Evolutionary conservation across 2,113 vertebrate species (phyloP).

Genomic region (Tenebrosternarchus preto): DNA sequence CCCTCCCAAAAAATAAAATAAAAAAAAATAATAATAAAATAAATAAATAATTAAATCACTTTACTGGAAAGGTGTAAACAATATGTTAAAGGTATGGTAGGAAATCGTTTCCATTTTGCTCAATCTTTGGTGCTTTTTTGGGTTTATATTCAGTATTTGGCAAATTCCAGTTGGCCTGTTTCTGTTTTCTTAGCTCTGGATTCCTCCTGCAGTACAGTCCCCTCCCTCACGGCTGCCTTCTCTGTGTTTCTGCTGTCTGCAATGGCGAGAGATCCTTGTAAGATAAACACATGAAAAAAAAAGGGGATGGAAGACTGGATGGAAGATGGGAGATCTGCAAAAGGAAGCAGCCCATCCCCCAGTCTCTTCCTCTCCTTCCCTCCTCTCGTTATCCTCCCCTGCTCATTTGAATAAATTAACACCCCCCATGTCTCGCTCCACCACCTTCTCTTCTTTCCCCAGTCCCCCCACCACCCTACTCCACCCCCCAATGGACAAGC

Average conservation of each 20-base stretch:
- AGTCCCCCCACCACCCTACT: conserved; percentile 12
- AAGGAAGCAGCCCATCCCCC: conserved; percentile 58
- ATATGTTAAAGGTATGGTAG: no score
- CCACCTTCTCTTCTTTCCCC: conserved; percentile 44
- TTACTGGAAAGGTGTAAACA: no score
- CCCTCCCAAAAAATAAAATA: no score
- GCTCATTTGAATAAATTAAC: conserved; percentile 81
- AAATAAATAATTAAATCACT: no score
- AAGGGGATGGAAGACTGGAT: conserved; percentile 41
- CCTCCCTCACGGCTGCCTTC: conserved; percentile 18
- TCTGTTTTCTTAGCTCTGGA: neutral
- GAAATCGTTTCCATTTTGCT: no score
- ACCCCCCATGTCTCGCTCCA: conserved; percentile 66
- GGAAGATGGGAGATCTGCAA: conserved; percentile 56
- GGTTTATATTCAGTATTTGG: neutral
- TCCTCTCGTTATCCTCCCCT: conserved; percentile 68
- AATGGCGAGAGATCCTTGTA: conserved; percentile 36
- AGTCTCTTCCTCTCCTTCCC: conserved; percentile 49
- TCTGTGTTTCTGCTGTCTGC: conserved; percentile 28
- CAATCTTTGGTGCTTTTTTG: neutral
- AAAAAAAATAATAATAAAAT: no score
- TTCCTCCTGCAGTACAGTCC: neutral
- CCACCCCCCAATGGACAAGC: conserved; percentile 32
- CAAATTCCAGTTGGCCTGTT: neutral
- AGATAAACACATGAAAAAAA: conserved; percentile 39